Percentiles rank a stretch among this genome's conserved stretches.
These are phyloP conservation scores for Sciurus vulgaris DNA, from an alignment of 2,797 vertebrate genomes.

Conservation along the genomic window DNA sequence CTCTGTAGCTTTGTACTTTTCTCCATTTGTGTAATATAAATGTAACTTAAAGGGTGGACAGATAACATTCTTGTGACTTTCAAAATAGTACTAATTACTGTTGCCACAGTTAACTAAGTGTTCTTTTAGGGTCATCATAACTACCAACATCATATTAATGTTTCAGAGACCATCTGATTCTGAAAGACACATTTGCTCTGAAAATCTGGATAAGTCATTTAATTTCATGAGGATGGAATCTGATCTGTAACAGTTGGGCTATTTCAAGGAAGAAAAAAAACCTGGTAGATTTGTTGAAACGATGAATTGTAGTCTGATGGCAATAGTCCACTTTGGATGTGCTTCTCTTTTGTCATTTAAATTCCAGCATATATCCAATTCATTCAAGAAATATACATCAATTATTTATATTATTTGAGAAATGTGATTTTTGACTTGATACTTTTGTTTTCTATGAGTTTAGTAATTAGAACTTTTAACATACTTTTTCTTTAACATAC, in stretches of 20 bases:
- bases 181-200: conserved; percentile 6
- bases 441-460: neutral
- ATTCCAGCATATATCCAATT: neutral
- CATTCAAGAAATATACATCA: neutral
- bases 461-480: conserved; percentile 12
- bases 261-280: conserved; percentile 13
- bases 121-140: neutral
- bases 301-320: neutral
- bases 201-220: neutral
- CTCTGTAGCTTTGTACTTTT: neutral
- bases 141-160: neutral
- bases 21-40: neutral
- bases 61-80: conserved; percentile 13
- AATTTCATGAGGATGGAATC: conserved; percentile 2
- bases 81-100: neutral
- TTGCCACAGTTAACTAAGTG: neutral
- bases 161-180: neutral
- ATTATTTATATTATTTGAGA: neutral
- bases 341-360: neutral
- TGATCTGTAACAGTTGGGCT: neutral
- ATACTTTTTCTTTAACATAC: neutral
- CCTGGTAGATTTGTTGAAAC: neutral
- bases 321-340: neutral
- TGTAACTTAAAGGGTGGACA: neutral
- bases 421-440: neutral